Base-by-base conservation (phyloP, 2,797 vertebrate genomes). In the Leptodactylus fallax region DNA sequence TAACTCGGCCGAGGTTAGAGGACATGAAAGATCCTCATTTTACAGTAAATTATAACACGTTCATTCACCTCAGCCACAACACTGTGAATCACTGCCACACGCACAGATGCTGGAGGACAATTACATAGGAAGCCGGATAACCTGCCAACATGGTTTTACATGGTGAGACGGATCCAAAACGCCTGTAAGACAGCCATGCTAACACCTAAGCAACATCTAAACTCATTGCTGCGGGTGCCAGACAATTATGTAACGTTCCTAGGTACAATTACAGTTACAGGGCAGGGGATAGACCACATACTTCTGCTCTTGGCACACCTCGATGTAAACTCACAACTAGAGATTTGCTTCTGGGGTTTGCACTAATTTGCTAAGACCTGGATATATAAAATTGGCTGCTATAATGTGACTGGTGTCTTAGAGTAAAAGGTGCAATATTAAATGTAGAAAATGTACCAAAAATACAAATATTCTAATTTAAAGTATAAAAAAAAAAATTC, bases 311-410 rank as follows among this genome's bases (percentile, higher is more conserved):
- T 77, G 74, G 74, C 74, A 77, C 49, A 53, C 19, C 6, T 77
- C 49, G 53, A 77, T 53, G 74, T 77, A 23, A 77, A 77, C 45
- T 74, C 71, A 71, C 1, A 74, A 21, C 21, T 7, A 53, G 47
- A 25, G 74, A 77, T 23, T 53, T 77, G 74, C 74, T 76, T 45
- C 72, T 13, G 72, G 72, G 72, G 72, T 5, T 49, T 74, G 10
- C 47, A 51, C 47, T 53, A 77, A 77, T 53, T 51, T 77, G 47
- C 47, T 23, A n/a, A 49, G 21, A 51, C 74, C 74, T 53, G 49
- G 74, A 53, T 53, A 23, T 53, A 77, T 6, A 53, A 53, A 23
- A 23, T 14, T 77, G 49, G 21, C 72, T 11, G 72, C 14, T 11
- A 11, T 21, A 6, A n/a, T 2, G 7, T n/a, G 16, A 72, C 19